A percentile compares a stretch with the other conserved stretches of the same genome.
phyloP scores from a whole-genome alignment of 2,888 invertebrate species.

The Helobdella robusta region DNA sequence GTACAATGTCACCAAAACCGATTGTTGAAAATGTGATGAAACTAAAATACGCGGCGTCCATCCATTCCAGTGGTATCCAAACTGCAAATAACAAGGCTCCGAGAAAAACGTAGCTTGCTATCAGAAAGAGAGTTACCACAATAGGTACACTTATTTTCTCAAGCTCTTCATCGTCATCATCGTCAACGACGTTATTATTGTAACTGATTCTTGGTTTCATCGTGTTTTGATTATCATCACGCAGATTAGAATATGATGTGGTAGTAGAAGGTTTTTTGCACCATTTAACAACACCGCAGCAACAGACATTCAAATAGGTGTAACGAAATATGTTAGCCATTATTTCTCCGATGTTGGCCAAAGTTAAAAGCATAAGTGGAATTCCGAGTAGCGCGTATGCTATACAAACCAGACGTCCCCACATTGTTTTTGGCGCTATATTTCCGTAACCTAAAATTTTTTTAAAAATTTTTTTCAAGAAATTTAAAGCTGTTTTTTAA shows the following conservation, averaged over 20 bases:
- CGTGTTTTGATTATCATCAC: background rate
- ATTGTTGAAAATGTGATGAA: conserved; percentile 49
- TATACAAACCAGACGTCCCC: conserved; percentile 49
- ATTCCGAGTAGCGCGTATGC: conserved; percentile 51
- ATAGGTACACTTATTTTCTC: conserved; percentile 47
- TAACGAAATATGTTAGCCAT: conserved; percentile 47
- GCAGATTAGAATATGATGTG: too few relatives aligned
- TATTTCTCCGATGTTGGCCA: conserved; percentile 54
- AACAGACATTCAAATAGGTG: conserved; percentile 39
- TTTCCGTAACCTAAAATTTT: conserved; percentile 47
- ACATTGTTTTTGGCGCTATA: conserved; percentile 48
- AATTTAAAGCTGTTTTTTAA: too few relatives aligned
- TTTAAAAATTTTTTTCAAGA: background rate
- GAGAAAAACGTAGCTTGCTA: conserved; percentile 46
- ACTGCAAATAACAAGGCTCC: conserved; percentile 47
- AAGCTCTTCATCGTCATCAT: conserved; percentile 44
- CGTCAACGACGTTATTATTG: conserved; percentile 35
- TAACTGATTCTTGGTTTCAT: background rate
- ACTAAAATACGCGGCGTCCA: conserved; percentile 47
- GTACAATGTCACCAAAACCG: conserved; percentile 46
- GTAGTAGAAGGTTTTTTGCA: background rate
- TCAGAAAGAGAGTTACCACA: conserved; percentile 47
- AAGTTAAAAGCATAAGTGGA: conserved; percentile 52
- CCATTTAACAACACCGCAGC: conserved; percentile 39
- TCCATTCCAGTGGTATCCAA: conserved; percentile 45